A percentile compares a stretch with the other conserved stretches of the same genome.
These are phyloP conservation scores for Brachyptera putata DNA, from an alignment of 2,888 invertebrate genomes.

Conservation along the genomic window DNA sequence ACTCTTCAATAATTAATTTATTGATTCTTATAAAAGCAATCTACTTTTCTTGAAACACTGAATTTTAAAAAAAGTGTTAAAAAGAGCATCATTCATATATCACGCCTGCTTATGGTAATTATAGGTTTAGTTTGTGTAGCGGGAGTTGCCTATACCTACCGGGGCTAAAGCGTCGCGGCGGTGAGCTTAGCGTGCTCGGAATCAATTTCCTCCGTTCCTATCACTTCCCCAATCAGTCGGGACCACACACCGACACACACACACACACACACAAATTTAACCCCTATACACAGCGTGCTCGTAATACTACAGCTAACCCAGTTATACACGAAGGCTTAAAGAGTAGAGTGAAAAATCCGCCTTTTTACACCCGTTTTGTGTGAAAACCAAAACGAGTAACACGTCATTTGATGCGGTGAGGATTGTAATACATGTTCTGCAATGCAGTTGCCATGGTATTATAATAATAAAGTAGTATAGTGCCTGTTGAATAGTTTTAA, in stretches of 20 bases:
- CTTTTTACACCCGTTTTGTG: neutral
- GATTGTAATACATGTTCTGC: no score
- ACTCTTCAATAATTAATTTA: neutral
- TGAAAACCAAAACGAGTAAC: constrained; percentile 2
- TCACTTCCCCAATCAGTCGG: neutral
- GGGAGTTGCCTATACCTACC: neutral
- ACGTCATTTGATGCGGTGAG: no score
- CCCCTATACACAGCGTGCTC: constrained; percentile 5
- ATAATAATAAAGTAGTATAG: no score
- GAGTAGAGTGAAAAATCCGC: neutral
- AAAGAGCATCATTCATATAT: no score
- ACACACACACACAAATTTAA: constrained; percentile 7
- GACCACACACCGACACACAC: neutral
- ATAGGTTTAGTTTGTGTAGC: constrained; percentile 3
- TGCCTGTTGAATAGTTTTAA: no score
- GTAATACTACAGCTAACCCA: constrained; percentile 5
- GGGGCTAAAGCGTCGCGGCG: neutral
- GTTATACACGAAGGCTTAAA: neutral
- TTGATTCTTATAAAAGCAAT: neutral
- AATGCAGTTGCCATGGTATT: no score
- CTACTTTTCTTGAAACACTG: neutral
- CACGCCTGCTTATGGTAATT: constrained; percentile 16
- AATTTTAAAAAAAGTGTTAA: neutral
- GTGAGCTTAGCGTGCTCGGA: neutral
- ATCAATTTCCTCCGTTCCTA: constrained; percentile 16